Evolutionary conservation across 2,888 invertebrate genomes (phyloP).

Genomic region (Phymatocera aterrima): DNA sequence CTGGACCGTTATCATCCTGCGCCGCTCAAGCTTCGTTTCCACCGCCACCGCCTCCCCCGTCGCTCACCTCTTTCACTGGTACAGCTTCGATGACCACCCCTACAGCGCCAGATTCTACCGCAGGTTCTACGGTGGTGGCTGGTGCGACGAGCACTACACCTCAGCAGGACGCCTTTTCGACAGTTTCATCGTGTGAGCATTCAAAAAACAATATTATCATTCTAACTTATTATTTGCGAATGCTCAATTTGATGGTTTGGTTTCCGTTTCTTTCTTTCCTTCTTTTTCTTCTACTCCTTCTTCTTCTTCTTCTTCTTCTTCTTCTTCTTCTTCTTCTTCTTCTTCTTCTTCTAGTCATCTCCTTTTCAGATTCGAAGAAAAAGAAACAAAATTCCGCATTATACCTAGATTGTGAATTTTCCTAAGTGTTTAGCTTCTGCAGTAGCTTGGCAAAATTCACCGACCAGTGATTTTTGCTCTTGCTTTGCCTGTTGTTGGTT

Average conservation of each 20-base stretch:
- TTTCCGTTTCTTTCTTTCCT: not conserved
- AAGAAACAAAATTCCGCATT: too few relatives aligned
- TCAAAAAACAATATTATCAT: not conserved
- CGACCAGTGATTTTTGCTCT: not conserved
- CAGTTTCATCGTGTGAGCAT: conserved; percentile 69
- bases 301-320: too few relatives aligned
- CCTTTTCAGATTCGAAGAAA: too few relatives aligned
- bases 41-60: conserved; percentile 70
- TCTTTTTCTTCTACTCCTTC: too few relatives aligned
- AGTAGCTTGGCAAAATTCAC: too few relatives aligned
- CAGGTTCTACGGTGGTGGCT: conserved; percentile 65
- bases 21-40: conserved; percentile 79
- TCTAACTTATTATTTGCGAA: not conserved
- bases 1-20: conserved; percentile 84
- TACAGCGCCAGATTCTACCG: conserved; percentile 71
- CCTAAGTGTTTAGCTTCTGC: too few relatives aligned
- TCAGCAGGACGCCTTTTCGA: conserved; percentile 71
- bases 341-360: too few relatives aligned
- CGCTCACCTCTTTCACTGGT: conserved; percentile 68
- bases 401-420: too few relatives aligned
- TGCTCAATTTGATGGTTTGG: not conserved
- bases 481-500: too few relatives aligned
- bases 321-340: too few relatives aligned
- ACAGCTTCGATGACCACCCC: conserved; percentile 68
- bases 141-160: conserved; percentile 61